Conservation (phyloP, 2,797 vertebrate genomes). For the Carcharodon carcharias region DNA sequence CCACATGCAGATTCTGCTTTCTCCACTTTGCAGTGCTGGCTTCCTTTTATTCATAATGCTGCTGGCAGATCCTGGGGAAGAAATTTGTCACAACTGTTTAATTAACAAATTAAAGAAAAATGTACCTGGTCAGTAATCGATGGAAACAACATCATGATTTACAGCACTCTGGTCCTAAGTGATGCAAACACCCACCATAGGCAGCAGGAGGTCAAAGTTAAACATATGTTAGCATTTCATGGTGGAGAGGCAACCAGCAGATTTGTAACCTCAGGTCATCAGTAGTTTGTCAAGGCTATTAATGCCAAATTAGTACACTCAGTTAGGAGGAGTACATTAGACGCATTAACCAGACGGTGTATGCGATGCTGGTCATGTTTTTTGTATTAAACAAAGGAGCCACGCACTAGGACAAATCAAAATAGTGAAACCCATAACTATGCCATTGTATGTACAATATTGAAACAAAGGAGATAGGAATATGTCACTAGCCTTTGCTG, state of each 20-base stretch:
- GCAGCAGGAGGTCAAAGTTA: constrained; percentile 19
- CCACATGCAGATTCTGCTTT: neutral
- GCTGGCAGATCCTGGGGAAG: neutral
- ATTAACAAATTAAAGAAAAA: neutral
- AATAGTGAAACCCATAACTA: neutral
- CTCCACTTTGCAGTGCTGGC: neutral
- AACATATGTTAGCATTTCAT: constrained; percentile 32
- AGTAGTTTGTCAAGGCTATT: constrained; percentile 6
- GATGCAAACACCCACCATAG: neutral
- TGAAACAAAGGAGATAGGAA: neutral
- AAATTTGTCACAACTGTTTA: neutral
- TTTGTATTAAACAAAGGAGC: neutral
- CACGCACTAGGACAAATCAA: neutral
- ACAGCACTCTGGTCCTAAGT: neutral
- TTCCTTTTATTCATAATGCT: neutral
- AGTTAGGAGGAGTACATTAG: neutral
- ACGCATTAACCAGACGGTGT: neutral
- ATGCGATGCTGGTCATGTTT: neutral
- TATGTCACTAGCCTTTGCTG: neutral
- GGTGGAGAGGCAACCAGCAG: neutral
- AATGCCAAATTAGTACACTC: neutral
- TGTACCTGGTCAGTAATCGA: neutral
- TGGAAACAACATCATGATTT: neutral
- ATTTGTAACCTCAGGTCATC: neutral
- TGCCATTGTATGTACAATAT: neutral